Conservation (phyloP, 2,797 vertebrate genomes). For the Girardinus metallicus region DNA sequence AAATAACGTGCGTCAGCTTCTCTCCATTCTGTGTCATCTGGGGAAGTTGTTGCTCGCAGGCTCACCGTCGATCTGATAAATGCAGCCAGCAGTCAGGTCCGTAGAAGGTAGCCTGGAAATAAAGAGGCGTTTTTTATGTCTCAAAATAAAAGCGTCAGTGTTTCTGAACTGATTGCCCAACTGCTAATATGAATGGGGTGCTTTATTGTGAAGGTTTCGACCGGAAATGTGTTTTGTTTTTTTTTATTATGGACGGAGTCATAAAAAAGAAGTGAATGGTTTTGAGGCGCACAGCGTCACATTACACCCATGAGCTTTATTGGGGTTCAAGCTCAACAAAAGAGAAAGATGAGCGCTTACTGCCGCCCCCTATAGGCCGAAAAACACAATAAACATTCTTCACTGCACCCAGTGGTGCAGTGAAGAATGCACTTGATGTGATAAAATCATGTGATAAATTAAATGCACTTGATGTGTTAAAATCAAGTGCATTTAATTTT, state of each 20-base stretch:
- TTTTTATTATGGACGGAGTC: background rate
- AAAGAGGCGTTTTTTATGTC: fast-evolving
- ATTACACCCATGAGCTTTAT: slow-evolving; percentile 69
- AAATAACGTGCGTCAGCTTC: slow-evolving; percentile 74
- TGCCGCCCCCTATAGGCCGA: slow-evolving; percentile 74
- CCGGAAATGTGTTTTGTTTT: slow-evolving; percentile 15
- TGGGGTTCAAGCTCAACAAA: slow-evolving; percentile 43
- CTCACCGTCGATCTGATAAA: slow-evolving; percentile 66
- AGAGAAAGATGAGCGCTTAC: slow-evolving; percentile 28
- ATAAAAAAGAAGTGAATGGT: slow-evolving; percentile 52
- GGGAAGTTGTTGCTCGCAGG: slow-evolving; percentile 62
- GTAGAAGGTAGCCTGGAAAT: background rate
- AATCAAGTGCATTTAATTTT: background rate
- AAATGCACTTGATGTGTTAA: too few species aligned
- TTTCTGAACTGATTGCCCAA: fast-evolving
- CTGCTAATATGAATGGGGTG: fast-evolving
- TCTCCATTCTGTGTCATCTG: slow-evolving; percentile 75
- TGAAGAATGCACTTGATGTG: too few species aligned
- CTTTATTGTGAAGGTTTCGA: slow-evolving; percentile 51
- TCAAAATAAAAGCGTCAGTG: slow-evolving; percentile 56
- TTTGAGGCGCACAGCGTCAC: slow-evolving; percentile 76
- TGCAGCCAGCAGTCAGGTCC: slow-evolving; percentile 45
- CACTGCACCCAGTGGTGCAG: background rate
- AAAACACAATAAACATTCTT: background rate
- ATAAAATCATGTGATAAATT: too few species aligned